Evolutionary conservation across 2,888 invertebrate species (phyloP), one percentile per base, ranked within the genome.

Genomic region (Parascotia fuliginaria): DNA sequence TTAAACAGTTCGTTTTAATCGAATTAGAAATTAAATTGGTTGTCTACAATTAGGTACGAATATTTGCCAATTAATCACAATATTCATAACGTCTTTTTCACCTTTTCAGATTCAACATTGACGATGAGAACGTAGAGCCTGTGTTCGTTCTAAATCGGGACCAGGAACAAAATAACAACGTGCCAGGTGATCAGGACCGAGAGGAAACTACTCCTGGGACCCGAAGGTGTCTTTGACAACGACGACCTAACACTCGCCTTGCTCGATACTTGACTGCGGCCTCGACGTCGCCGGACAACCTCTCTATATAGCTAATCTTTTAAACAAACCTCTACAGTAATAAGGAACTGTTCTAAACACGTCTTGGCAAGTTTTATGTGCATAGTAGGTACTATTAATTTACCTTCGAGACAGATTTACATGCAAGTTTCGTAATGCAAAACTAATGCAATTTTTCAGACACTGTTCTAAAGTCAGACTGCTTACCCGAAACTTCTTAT

Each of bases 121-220:
- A 85, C 1, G 89, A 89, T 37, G 90, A 89, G 55, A 83, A 81
- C 42, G 83, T 89, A 7, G 87, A 89, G 55, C 89, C 90, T 12
- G 82, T 82, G 4, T 84, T 87, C 55, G 81, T 85, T 36, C 60
- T 89, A 62, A 82, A 73, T 52, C 75, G 81, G 31, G 83, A 85
- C 42, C 75, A 81, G 52, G 86, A 89, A 58, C 84, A 84, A 47
- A 87, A 87, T 60, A 88, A 87, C 51, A 89, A 87, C 57, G 70
- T 77, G 56, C 70, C 77, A 56, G 73, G 64, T 56, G 81, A 81
- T 47, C 69, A 63, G 40, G 79, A 84, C 28, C 70, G 60, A 19
- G 77, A 82, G 38, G 72, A 73, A 16, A 47, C 54, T 6, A 59
- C 56, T 48, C 62, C 71, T 24, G 58, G 49, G 27, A 60, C 72